These are phyloP conservation scores for Sparus aurata DNA, from an alignment of 2,797 vertebrate species.

Conservation along the genomic window DNA sequence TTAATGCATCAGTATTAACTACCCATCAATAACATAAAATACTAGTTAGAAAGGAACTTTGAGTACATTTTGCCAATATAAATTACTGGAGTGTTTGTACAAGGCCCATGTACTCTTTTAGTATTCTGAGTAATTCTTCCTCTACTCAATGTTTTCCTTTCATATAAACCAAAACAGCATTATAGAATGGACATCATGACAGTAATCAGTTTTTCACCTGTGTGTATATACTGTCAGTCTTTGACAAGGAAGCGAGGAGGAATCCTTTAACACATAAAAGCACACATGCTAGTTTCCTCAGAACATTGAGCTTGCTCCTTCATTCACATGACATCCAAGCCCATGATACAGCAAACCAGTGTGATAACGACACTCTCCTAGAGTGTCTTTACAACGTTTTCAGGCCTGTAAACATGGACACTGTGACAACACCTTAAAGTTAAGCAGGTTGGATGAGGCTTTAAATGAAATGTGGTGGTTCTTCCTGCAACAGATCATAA, in stretches of 20 bases:
- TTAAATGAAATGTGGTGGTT: slow-evolving; percentile 2
- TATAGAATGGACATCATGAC: neutral
- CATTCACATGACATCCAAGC: slow-evolving; percentile 29
- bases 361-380: neutral
- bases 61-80: neutral
- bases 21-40: neutral
- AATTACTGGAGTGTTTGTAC: too few relatives aligned
- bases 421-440: neutral
- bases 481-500: slow-evolving; percentile 11
- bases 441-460: neutral
- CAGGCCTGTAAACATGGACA: neutral
- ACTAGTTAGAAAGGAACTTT: neutral
- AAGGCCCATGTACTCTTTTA: too few relatives aligned
- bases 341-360: neutral
- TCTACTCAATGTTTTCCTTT: neutral
- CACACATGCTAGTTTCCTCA: slow-evolving; percentile 33
- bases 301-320: slow-evolving; percentile 48
- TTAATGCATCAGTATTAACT: neutral
- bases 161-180: neutral
- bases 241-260: slow-evolving; percentile 28
- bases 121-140: neutral
- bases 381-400: neutral
- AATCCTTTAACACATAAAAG: slow-evolving; percentile 7
- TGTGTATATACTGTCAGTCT: slow-evolving; percentile 34
- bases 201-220: slow-evolving; percentile 8